Conservation (phyloP, 64 coral and sea anemone species). For the Pachyseris speciosa region DNA sequence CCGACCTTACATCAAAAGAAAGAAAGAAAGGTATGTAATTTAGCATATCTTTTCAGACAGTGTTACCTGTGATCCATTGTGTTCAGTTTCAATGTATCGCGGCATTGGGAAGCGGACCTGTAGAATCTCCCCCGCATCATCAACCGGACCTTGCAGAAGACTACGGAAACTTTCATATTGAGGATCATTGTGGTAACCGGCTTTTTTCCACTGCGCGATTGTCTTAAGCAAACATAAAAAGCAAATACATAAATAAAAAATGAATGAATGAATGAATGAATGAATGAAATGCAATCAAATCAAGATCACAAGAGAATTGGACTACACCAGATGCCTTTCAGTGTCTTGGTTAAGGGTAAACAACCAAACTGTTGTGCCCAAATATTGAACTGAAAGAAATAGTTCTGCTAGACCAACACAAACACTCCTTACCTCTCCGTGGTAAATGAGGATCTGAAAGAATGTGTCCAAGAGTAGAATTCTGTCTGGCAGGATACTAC, state of each 20-base stretch:
- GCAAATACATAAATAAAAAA: not conserved
- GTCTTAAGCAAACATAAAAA: slow-evolving; percentile 55
- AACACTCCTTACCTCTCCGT: slow-evolving; percentile 83
- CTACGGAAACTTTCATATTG: slow-evolving; percentile 97
- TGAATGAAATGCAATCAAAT: too few relatives aligned
- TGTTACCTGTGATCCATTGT: slow-evolving; percentile 92
- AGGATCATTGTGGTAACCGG: slow-evolving; percentile 93
- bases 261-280: too few relatives aligned
- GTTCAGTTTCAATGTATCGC: slow-evolving; percentile 96
- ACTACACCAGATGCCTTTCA: not conserved
- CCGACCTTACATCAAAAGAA: not conserved
- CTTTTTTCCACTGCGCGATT: slow-evolving; percentile 96
- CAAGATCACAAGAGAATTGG: too few relatives aligned
- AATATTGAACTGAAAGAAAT: too few relatives aligned
- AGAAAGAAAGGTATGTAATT: not conserved
- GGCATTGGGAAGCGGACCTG: slow-evolving; percentile 99
- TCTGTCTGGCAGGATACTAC: slow-evolving; percentile 92
- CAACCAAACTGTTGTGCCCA: too few relatives aligned
- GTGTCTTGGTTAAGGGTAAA: too few relatives aligned
- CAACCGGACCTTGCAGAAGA: slow-evolving; percentile 89
- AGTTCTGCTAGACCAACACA: not conserved
- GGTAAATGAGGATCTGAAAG: slow-evolving; percentile 98
- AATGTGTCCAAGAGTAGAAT: slow-evolving; percentile 97
- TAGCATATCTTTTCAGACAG: too few relatives aligned
- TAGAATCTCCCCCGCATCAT: slow-evolving; percentile 97